These are phyloP conservation scores for Erpornis zantholeuca DNA, from an alignment of 2,113 vertebrate genomes.

Conservation along the genomic window DNA sequence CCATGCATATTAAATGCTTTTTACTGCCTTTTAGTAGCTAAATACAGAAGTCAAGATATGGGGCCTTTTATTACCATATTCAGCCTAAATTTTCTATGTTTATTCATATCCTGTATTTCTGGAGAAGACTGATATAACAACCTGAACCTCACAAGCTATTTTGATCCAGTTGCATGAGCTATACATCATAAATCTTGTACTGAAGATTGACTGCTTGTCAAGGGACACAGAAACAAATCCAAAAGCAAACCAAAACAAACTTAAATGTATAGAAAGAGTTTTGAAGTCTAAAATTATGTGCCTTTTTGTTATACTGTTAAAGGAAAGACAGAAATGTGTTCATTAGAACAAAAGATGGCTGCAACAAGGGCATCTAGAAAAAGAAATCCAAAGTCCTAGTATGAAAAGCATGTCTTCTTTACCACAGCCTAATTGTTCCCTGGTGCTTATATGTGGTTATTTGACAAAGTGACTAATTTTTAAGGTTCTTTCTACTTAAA, in stretches of 20 bases:
- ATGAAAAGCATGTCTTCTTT: background rate
- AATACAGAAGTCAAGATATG: conserved; percentile 28
- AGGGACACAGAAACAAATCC: conserved; percentile 2
- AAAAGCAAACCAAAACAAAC: background rate
- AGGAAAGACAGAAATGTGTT: background rate
- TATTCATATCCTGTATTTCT: conserved; percentile 43
- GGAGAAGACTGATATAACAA: conserved; percentile 27
- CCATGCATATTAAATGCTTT: conserved; percentile 44
- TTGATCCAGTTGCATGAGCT: background rate
- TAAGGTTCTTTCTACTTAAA: background rate
- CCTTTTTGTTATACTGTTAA: background rate
- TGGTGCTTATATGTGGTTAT: background rate
- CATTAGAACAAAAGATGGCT: background rate
- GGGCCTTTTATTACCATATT: conserved; percentile 38
- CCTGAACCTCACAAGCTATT: background rate
- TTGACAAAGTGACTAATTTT: background rate
- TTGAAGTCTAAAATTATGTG: background rate
- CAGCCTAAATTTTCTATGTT: conserved; percentile 19
- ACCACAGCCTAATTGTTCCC: background rate
- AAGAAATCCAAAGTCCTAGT: background rate
- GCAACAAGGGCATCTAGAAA: background rate
- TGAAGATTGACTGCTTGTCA: conserved; percentile 35
- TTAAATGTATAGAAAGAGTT: background rate
- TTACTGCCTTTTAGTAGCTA: conserved; percentile 21
- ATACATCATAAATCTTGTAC: conserved; percentile 18